Percentiles rank a stretch among this genome's conserved stretches.
Conservation (phyloP, 30 jellyfish, hydroid and myxozoan species). For the Pseudorhiza aurosa region DNA sequence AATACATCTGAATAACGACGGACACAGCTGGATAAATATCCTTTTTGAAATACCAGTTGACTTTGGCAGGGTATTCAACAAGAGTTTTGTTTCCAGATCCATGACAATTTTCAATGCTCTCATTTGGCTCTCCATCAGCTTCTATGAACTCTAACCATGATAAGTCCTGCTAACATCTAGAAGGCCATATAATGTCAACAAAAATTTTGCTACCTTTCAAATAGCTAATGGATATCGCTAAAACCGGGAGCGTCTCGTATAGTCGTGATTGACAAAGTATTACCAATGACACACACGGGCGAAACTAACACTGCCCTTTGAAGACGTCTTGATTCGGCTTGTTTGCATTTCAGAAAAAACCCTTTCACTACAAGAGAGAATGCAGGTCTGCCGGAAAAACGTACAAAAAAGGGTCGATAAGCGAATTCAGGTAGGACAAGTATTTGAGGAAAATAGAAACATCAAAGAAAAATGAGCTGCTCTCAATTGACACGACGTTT, state of each 20-base stretch:
- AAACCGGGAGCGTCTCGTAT: not conserved
- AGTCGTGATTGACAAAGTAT: slow-evolving; percentile 14
- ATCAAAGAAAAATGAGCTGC: slow-evolving; percentile 3
- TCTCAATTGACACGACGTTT: not conserved
- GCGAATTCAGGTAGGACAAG: slow-evolving; percentile 31
- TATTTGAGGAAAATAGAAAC: slow-evolving; percentile 21
- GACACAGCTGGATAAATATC: no score
- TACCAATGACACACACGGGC: slow-evolving; percentile 18
- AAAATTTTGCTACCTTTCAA: no score
- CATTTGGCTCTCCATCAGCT: no score
- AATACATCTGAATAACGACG: no score
- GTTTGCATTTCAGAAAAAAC: not conserved
- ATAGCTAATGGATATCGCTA: slow-evolving; percentile 3
- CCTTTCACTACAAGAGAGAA: slow-evolving; percentile 23
- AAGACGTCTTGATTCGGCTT: not conserved
- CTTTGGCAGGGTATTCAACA: no score
- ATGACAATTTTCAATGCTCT: no score
- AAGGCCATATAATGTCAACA: no score
- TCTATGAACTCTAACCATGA: no score
- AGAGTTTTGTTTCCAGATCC: no score
- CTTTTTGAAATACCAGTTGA: no score
- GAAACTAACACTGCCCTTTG: slow-evolving; percentile 1
- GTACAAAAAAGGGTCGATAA: slow-evolving; percentile 42
- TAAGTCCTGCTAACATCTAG: no score
- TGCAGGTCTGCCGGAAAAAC: slow-evolving; percentile 62